Conservation (phyloP, 2,888 invertebrate genomes). For the Dioctria rufipes region DNA sequence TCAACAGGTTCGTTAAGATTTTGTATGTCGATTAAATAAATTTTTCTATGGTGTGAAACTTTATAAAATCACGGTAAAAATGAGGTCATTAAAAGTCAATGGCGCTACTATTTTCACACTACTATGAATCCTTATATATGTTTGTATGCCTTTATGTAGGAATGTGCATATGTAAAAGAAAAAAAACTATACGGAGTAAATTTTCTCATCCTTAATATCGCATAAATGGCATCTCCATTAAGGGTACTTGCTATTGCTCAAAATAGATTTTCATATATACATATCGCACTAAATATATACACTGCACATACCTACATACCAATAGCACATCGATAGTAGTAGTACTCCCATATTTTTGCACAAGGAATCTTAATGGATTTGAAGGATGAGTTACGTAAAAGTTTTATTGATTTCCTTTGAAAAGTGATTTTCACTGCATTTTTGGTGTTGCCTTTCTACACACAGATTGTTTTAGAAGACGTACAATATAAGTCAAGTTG, state of each 20-base stretch:
- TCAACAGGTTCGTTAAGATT: slow-evolving; percentile 4
- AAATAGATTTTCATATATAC: neutral
- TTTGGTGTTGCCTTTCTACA: neutral
- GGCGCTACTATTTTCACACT: no score
- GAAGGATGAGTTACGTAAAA: neutral
- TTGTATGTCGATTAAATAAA: slow-evolving; percentile 10
- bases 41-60: neutral
- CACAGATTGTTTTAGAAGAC: no score
- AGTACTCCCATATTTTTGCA: neutral
- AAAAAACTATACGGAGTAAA: neutral
- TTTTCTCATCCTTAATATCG: neutral
- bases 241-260: neutral
- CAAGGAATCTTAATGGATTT: slow-evolving; percentile 9
- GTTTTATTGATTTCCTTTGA: slow-evolving; percentile 7
- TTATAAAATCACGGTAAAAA: neutral
- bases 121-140: no score
- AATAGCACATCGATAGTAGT: neutral
- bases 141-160: no score
- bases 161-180: no score
- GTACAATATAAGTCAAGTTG: no score
- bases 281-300: neutral
- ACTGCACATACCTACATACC: no score
- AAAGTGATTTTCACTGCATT: slow-evolving; percentile 21
- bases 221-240: slow-evolving; percentile 27
- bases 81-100: no score